Conservation (phyloP, 2,797 vertebrate genomes). For the Thripadectes ignobilis region DNA sequence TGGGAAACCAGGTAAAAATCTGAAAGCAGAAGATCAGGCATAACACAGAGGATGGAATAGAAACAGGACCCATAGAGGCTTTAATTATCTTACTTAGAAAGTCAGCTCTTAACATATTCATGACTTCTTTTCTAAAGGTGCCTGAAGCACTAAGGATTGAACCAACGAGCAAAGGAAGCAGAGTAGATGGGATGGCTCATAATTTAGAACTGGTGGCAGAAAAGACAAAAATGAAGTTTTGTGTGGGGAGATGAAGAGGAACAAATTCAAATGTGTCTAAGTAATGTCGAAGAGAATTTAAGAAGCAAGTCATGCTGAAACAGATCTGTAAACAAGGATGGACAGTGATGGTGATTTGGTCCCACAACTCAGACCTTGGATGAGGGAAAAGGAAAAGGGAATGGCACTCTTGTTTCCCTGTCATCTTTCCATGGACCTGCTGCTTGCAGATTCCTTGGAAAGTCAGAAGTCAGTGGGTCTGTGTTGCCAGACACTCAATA, state of each 20-base stretch:
- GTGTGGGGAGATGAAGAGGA: neutral
- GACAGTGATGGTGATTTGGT: neutral
- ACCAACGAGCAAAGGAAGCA: neutral
- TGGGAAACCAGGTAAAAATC: neutral
- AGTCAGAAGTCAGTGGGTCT: neutral
- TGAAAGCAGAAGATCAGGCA: neutral
- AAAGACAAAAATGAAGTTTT: neutral
- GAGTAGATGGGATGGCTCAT: neutral
- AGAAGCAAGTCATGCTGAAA: neutral
- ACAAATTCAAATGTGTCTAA: neutral
- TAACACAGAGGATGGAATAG: neutral
- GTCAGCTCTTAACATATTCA: neutral
- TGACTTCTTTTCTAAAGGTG: neutral
- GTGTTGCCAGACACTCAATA: accelerated
- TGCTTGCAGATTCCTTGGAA: neutral
- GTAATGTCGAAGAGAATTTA: neutral
- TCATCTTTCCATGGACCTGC: neutral
- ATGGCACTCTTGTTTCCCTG: neutral
- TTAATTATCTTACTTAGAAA: conserved; percentile 16
- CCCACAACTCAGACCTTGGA: neutral
- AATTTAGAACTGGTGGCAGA: neutral
- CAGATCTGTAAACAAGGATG: neutral
- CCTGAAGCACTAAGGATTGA: neutral
- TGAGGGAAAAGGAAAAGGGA: neutral
- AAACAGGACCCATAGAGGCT: neutral